Base-by-base conservation (phyloP, 2,113 vertebrate genomes). In the Proterorhinus semilunaris region DNA sequence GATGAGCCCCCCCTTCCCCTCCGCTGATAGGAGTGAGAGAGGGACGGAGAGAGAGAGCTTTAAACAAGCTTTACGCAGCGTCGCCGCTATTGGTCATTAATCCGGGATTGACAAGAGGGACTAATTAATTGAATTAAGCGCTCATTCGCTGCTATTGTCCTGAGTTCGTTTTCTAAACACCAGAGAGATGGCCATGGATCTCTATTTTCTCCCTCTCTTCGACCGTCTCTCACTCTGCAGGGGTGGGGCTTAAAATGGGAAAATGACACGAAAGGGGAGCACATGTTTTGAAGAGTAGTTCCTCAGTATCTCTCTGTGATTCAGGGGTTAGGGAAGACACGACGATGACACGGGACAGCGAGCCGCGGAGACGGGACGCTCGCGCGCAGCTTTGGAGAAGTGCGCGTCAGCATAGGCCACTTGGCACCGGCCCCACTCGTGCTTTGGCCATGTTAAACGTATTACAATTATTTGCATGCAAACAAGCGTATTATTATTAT, bases 61-160 rank as follows among this genome's bases (percentile, higher is more conserved):
- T 65, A 71, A 69, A 77, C 76, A 81, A 80, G 87, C 78, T 86
- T 78, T 83, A 87, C 81, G 75, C 80, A 79, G 78, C 82, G 79
- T 83, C 85, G 81, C 76, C 74, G 90, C 93, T 92, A 92, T 93
- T 92, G 95, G 93, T 88, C 93, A 94, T 95, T 93, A 90, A 95
- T 94, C 92, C 93, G 69, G 85, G 93, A 93, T 94, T 95, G 94
- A 96, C 95, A 95, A 94, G 92, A 92, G 92, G 89, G 92, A 93
- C 94, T 95, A 95, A 96, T 96, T 96, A 95, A 96, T 96, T 95
- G 93, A 95, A 96, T 96, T 95, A 95, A 92, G 92, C 90, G 92
- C 90, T 91, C 92, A 87, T 93, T 90, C 91, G 85, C 88, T 88
- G 91, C 92, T 76, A 91, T 92, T 94, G 93, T 94, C 93, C 93